Evolutionary conservation across 2,797 vertebrate species (phyloP).

Genomic region (Pangasius krempfi): DNA sequence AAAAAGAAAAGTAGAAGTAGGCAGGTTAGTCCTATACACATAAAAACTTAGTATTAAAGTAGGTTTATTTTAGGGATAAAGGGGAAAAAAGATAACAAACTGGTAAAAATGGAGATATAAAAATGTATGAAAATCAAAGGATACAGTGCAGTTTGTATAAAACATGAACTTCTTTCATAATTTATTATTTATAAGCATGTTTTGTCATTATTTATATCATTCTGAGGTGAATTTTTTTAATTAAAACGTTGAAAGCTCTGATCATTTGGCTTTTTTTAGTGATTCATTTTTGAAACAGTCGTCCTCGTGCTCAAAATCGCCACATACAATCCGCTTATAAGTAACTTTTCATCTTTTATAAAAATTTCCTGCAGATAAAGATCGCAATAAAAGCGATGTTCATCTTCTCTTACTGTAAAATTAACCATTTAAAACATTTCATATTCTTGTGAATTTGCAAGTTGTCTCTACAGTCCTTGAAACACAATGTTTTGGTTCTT

Average conservation of each 20-base stretch:
- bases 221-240: neutral
- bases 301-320: neutral
- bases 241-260: too few species aligned
- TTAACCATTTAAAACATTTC: neutral
- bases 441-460: neutral
- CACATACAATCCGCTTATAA: neutral
- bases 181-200: neutral
- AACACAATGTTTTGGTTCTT: neutral
- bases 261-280: neutral
- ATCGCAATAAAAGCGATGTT: neutral
- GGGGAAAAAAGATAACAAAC: neutral
- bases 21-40: neutral
- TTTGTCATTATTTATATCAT: neutral
- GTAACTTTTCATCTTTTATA: neutral
- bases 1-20: neutral
- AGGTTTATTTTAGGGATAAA: neutral
- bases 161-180: neutral
- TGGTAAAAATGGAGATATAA: neutral
- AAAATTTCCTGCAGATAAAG: neutral
- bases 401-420: neutral
- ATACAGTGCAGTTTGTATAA: neutral
- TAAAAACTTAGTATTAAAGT: neutral
- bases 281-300: neutral
- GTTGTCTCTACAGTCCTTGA: neutral
- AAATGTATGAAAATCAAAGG: too few species aligned